These are phyloP conservation scores for Galerucella calmariensis DNA, from an alignment of 2,888 invertebrate species.

Conservation along the genomic window DNA sequence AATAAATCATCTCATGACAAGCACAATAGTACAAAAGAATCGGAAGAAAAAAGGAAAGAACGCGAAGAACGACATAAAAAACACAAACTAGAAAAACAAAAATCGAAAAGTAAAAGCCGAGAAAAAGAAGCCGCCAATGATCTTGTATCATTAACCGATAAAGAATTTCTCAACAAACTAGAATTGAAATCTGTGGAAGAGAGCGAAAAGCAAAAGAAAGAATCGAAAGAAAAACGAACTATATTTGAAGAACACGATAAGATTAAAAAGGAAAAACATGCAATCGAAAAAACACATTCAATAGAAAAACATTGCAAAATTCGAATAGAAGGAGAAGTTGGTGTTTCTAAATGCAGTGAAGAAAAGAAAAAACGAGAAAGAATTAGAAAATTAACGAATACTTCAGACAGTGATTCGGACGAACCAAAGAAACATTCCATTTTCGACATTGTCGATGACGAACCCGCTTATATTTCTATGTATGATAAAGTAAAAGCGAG, in stretches of 20 bases:
- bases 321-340: constrained; percentile 43
- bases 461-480: constrained; percentile 94
- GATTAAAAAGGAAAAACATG: constrained; percentile 44
- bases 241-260: constrained; percentile 41
- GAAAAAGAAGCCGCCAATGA: constrained; percentile 55
- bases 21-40: constrained; percentile 62
- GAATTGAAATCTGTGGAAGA: constrained; percentile 70
- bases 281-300: constrained; percentile 47
- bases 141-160: constrained; percentile 61
- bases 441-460: constrained; percentile 90
- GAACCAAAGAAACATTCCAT: constrained; percentile 91
- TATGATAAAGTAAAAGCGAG: constrained; percentile 96
- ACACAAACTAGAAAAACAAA: constrained; percentile 57
- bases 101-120: constrained; percentile 59
- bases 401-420: constrained; percentile 79
- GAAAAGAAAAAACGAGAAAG: constrained; percentile 54
- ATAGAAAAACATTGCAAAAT: constrained; percentile 43
- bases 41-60: constrained; percentile 55
- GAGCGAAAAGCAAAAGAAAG: constrained; percentile 66
- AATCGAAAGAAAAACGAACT: constrained; percentile 46
- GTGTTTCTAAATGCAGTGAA: constrained; percentile 50
- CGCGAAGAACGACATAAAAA: constrained; percentile 60
- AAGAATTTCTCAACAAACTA: constrained; percentile 71
- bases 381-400: constrained; percentile 65
- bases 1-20: constrained; percentile 68